These are phyloP conservation scores for Amblyopsis rosae DNA, from an alignment of 2,113 vertebrate genomes.

Conservation along the genomic window DNA sequence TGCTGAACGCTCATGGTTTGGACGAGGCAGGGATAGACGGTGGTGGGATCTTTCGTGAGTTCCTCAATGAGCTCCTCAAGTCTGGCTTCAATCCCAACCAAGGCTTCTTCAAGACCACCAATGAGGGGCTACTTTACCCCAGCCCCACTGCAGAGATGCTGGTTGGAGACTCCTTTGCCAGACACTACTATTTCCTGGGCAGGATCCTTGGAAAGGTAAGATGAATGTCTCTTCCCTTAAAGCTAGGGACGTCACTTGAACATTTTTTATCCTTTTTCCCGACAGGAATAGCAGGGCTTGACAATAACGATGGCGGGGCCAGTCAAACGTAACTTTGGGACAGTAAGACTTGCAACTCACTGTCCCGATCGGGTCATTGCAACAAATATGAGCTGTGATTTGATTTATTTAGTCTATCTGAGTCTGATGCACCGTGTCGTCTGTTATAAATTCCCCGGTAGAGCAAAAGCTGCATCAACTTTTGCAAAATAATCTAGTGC, in stretches of 20 bases:
- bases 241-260: no score
- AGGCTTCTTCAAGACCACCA: constrained; percentile 95
- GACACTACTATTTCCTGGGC: constrained; percentile 97
- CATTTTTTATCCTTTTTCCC: background rate
- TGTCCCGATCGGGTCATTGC: no score
- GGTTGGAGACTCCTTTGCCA: constrained; percentile 89
- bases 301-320: no score
- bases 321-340: no score
- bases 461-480: no score
- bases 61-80: constrained; percentile 95
- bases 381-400: no score
- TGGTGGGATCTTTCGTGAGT: constrained; percentile 96
- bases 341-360: no score
- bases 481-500: no score
- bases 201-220: constrained; percentile 96
- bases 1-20: constrained; percentile 93
- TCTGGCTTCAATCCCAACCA: constrained; percentile 98
- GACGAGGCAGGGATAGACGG: constrained; percentile 98
- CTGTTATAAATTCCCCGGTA: no score
- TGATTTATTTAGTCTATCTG: no score
- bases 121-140: constrained; percentile 93
- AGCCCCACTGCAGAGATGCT: constrained; percentile 94
- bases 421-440: no score
- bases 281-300: background rate
- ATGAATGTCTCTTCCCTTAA: background rate